Conservation (phyloP, 2,888 invertebrate species). For the Agrilus cyanescens region DNA sequence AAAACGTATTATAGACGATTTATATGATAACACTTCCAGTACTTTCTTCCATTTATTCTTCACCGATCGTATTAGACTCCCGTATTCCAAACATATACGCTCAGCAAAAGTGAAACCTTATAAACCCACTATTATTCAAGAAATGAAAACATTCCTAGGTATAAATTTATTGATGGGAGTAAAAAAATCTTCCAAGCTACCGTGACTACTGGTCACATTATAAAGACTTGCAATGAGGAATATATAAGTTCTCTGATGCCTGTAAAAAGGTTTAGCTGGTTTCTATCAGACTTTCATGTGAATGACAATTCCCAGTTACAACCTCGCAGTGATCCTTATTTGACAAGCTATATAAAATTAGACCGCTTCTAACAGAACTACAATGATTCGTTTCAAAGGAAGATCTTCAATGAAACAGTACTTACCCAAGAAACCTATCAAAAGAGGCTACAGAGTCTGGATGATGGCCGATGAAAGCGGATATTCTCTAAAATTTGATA, state of each 20-base stretch:
- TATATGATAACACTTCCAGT: background rate
- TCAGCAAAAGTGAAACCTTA: constrained; percentile 1
- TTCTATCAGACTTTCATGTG: constrained; percentile 14
- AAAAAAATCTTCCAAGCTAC: constrained; percentile 14
- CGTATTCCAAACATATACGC: constrained; percentile 1
- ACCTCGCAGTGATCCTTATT: constrained; percentile 5
- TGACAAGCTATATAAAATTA: constrained; percentile 16
- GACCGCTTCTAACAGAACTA: no score
- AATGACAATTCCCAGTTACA: constrained; percentile 16
- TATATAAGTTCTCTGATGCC: constrained; percentile 14
- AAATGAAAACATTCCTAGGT: constrained; percentile 2
- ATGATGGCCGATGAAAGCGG: constrained; percentile 15
- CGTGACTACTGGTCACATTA: constrained; percentile 15
- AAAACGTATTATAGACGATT: background rate
- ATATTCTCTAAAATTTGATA: constrained; percentile 19
- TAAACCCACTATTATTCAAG: background rate
- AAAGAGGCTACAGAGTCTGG: constrained; percentile 21
- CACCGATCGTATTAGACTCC: constrained; percentile 8
- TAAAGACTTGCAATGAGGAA: constrained; percentile 10
- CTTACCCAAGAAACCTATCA: constrained; percentile 19
- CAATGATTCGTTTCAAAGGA: constrained; percentile 21
- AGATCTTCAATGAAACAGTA: constrained; percentile 17
- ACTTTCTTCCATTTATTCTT: constrained; percentile 12
- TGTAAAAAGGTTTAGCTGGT: constrained; percentile 14
- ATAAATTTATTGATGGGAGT: constrained; percentile 14